Evolutionary conservation across 2,113 vertebrate genomes (phyloP), one percentile per base, ranked within the genome.

Genomic region (Nothobranchius furzeri): DNA sequence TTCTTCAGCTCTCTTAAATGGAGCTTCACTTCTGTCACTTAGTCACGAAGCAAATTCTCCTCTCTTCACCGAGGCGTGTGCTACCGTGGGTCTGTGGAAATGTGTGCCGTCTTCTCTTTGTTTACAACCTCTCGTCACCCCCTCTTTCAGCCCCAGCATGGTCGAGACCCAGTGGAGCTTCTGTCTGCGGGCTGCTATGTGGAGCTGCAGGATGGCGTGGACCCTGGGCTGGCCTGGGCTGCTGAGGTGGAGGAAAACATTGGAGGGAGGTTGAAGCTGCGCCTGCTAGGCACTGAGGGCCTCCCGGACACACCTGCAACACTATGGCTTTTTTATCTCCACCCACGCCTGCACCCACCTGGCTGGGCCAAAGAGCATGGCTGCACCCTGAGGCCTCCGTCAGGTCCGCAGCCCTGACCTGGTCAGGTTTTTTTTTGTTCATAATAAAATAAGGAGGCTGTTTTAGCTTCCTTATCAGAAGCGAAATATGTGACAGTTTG

Each of bases 321-420:
- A 90, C 88, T 94, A 2, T 98, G 96, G 96, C 85, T 96, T 6
- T 99, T 96, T 88, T 99, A 98, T 85, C 92, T 99, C 81, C 94
- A 96, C 87, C 96, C 96, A 3, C 93, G 94, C 77, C 94, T 99
- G 73, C 98, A 98, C 88, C 93, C 96, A 48, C 90, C 96, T 6
- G 96, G 98, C 37, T 99, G 97, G 98, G 95, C 96, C 77, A 85
- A 91, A 85, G 93, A 95, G 10, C 93, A 94, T 2, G 90, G 92
- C 67, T 95, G 93, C 66, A 90, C 85, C 58, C 92, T 98, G 60
- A 93, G 93, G 51, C 96, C 96, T 30, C 96, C 96, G 51, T 73
- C 62, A 93, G 96, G 98, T 99, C 88, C 90, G 90, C 76, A 14
- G 15, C 17, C 37, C 58, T 54, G 36, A 54, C 75, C 0, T 9